phyloP scores from a whole-genome alignment of 2,888 invertebrate species.

The Xanthia togata region DNA sequence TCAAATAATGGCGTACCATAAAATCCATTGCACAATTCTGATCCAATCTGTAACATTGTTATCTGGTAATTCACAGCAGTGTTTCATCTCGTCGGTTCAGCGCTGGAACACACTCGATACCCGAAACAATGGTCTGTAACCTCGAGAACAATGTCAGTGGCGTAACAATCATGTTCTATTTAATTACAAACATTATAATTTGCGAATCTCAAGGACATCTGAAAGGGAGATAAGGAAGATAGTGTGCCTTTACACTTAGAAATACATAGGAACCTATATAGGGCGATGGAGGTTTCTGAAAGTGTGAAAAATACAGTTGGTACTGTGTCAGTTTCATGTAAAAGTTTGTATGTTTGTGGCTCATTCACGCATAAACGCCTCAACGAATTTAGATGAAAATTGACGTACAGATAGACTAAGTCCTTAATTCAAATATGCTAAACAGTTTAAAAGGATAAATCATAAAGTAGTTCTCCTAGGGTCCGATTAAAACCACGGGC shows the following conservation, averaged over 20 bases:
- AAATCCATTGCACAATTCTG: slow-evolving; percentile 50
- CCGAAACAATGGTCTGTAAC: slow-evolving; percentile 69
- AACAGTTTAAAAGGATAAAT: neutral
- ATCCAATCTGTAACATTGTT: slow-evolving; percentile 55
- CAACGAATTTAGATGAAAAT: neutral
- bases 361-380: neutral
- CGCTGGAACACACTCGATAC: slow-evolving; percentile 55
- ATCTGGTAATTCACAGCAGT: slow-evolving; percentile 52
- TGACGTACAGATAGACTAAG: neutral
- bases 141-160: slow-evolving; percentile 62
- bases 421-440: neutral
- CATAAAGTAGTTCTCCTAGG: neutral
- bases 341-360: neutral
- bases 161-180: slow-evolving; percentile 57
- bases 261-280: neutral
- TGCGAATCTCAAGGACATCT: slow-evolving; percentile 44
- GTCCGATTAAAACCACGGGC: neutral
- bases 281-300: neutral
- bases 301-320: neutral
- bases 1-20: slow-evolving; percentile 39
- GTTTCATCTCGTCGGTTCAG: slow-evolving; percentile 58
- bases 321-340: neutral
- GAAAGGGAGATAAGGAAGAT: slow-evolving; percentile 32
- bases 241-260: neutral
- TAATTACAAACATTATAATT: slow-evolving; percentile 60